Conservation (phyloP, 2,888 invertebrate genomes). For the Cotesia congregata region DNA sequence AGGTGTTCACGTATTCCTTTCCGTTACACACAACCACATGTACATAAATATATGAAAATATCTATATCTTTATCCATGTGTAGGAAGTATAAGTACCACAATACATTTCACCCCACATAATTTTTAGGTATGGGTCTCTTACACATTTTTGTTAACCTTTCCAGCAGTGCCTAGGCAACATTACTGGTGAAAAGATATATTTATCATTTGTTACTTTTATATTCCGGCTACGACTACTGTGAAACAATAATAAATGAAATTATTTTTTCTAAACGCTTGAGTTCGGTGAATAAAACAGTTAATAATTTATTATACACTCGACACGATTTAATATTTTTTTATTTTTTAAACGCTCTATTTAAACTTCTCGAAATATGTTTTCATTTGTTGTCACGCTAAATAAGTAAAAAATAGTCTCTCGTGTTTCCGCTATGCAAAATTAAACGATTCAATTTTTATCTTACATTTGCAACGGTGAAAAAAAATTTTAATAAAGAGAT, state of each 20-base stretch:
- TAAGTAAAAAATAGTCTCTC: not conserved
- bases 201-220: not conserved
- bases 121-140: not conserved
- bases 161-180: not conserved
- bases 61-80: not conserved
- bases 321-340: not conserved
- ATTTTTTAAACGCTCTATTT: not conserved
- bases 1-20: not conserved
- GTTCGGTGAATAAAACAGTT: not conserved
- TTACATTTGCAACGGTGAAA: not conserved
- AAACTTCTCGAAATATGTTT: not conserved
- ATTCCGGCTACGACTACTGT: not conserved
- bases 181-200: not conserved
- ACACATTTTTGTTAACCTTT: not conserved
- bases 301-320: not conserved
- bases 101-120: not conserved
- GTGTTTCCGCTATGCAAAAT: not conserved
- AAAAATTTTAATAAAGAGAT: not conserved
- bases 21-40: not conserved
- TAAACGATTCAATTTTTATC: not conserved
- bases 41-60: not conserved
- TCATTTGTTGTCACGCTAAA: not conserved
- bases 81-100: not conserved
- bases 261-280: not conserved
- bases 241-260: too few species aligned